These are phyloP conservation scores for Adelosebastes latens DNA, from an alignment of 2,797 vertebrate species.

Conservation along the genomic window DNA sequence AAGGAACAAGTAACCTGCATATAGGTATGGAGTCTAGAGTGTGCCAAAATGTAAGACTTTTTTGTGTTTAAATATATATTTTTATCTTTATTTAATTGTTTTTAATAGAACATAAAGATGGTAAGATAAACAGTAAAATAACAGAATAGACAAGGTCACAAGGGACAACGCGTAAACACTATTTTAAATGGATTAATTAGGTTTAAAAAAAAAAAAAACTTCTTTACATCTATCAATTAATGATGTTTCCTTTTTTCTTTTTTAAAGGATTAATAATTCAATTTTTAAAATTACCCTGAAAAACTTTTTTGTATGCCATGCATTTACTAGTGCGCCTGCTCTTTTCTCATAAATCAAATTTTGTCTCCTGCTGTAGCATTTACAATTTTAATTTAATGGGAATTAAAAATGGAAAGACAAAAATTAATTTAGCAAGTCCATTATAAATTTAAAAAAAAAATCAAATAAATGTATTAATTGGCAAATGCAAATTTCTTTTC, in stretches of 20 bases:
- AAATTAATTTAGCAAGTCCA: neutral
- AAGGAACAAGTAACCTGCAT: neutral
- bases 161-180: neutral
- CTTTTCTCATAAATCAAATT: neutral
- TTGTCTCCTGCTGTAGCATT: neutral
- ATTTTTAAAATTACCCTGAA: too few species aligned
- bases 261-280: too few species aligned
- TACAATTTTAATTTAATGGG: neutral
- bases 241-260: neutral
- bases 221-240: neutral
- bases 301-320: too few species aligned
- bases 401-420: neutral
- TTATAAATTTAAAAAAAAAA: neutral
- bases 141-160: rapidly evolving
- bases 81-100: neutral
- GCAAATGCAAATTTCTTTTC: neutral
- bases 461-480: neutral
- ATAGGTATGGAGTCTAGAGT: neutral
- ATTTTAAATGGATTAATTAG: too few species aligned
- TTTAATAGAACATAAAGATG: neutral
- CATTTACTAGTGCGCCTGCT: too few species aligned
- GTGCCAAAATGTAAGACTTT: slow-evolving; percentile 2
- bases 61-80: neutral
- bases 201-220: neutral
- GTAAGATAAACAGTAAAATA: neutral